phyloP scores from a whole-genome alignment of 1,140 invertebrate species.

The Nomia melanderi region DNA sequence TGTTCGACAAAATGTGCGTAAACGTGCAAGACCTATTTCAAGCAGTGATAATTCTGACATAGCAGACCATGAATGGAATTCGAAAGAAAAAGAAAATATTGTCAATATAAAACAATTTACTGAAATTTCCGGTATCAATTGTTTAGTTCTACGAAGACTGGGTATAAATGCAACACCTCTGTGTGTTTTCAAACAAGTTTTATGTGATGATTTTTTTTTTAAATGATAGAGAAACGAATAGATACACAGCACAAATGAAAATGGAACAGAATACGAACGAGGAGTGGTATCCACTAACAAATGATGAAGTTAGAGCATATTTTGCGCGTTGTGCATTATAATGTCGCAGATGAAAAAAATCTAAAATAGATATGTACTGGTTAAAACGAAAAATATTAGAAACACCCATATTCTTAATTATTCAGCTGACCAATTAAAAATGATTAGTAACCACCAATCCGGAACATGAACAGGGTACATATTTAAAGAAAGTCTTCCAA shows the following conservation, averaged over 20 bases:
- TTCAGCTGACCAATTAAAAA: too few species aligned
- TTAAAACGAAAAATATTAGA: conserved; percentile 32
- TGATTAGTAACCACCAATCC: too few species aligned
- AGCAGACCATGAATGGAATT: conserved; percentile 1
- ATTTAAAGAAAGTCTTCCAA: too few species aligned
- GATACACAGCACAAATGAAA: conserved; percentile 36
- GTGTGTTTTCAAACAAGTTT: background rate
- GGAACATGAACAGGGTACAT: too few species aligned
- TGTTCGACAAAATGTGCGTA: conserved; percentile 28
- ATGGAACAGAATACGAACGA: conserved; percentile 6
- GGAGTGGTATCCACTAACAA: background rate
- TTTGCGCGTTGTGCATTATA: background rate
- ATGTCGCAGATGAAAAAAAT: conserved; percentile 24
- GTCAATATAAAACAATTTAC: background rate
- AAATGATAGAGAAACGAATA: conserved; percentile 42
- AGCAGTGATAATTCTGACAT: conserved; percentile 42
- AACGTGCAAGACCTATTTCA: conserved; percentile 35
- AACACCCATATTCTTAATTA: conserved; percentile 9
- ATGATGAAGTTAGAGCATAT: background rate
- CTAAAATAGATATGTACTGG: conserved; percentile 34
- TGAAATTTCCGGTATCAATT: background rate
- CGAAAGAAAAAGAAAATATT: background rate
- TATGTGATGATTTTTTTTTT: conserved; percentile 13
- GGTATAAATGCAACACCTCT: background rate
- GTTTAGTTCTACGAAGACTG: background rate